phyloP scores from a whole-genome alignment of 1,140 invertebrate genomes.

The Gerris buenoi region DNA sequence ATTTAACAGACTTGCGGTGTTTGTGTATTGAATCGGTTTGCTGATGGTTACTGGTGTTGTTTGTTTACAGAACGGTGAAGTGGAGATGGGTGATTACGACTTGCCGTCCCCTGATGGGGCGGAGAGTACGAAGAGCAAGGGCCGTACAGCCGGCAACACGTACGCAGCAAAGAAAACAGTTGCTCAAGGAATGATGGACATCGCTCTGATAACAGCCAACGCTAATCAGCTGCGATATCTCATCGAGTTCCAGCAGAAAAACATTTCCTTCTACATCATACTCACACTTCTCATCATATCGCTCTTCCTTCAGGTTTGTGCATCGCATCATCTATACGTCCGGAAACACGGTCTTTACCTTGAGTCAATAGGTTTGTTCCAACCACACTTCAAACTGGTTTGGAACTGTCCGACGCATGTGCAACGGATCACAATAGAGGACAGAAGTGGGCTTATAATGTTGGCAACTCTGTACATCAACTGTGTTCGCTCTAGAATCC shows the following conservation, averaged over 20 bases:
- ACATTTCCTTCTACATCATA: conserved; percentile 63
- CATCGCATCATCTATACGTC: not conserved
- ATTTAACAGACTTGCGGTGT: too few species aligned
- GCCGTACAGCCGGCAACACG: not conserved
- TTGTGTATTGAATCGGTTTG: too few species aligned
- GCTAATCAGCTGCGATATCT: conserved; percentile 79
- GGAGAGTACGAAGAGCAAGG: not conserved
- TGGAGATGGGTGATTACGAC: not conserved
- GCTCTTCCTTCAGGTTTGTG: conserved; percentile 57
- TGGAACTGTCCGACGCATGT: too few species aligned
- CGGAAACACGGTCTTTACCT: not conserved
- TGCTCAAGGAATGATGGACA: conserved; percentile 79
- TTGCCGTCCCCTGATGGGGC: not conserved
- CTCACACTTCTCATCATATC: conserved; percentile 60
- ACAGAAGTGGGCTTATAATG: too few species aligned
- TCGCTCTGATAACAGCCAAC: conserved; percentile 64
- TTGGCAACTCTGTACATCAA: too few species aligned
- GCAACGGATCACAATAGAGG: too few species aligned
- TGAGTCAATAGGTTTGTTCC: too few species aligned
- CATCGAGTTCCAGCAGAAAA: conserved; percentile 45
- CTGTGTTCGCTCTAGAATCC: too few species aligned
- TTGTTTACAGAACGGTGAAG: not conserved
- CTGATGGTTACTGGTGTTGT: too few species aligned
- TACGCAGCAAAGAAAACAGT: conserved; percentile 58
- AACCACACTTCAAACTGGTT: too few species aligned